These are phyloP conservation scores for Diabrotica undecimpunctata DNA, from an alignment of 1,140 invertebrate genomes.

Conservation along the genomic window DNA sequence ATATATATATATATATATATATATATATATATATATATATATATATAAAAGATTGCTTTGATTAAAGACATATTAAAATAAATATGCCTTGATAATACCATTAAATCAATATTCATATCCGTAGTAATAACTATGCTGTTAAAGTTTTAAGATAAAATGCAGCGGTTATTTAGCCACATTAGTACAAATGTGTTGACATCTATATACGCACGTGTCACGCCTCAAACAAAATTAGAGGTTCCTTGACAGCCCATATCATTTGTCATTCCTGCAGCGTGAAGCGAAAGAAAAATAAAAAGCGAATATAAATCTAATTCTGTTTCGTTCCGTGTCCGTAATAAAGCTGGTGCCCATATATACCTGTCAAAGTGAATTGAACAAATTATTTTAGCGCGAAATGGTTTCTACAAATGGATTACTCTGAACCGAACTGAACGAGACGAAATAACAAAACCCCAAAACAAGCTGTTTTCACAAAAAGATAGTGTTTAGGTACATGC, in stretches of 20 bases:
- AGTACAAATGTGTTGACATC: no score
- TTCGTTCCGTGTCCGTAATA: background rate
- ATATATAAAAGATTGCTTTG: no score
- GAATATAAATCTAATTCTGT: slow-evolving; percentile 3
- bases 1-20: no score
- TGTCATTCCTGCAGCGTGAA: background rate
- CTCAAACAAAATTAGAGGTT: no score
- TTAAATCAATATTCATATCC: no score
- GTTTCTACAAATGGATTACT: background rate
- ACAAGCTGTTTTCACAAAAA: background rate
- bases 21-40: no score
- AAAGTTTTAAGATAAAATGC: no score
- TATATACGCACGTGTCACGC: no score
- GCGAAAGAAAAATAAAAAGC: background rate
- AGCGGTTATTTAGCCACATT: no score
- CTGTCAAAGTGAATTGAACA: background rate
- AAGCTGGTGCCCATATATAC: background rate
- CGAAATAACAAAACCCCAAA: background rate
- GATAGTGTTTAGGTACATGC: background rate
- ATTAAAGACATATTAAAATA: no score
- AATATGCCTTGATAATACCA: no score
- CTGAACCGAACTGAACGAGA: background rate
- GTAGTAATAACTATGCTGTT: no score
- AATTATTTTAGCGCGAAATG: background rate
- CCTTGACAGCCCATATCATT: background rate